Conservation (phyloP, 1,140 invertebrate genomes). For the Lepidurus apus region DNA sequence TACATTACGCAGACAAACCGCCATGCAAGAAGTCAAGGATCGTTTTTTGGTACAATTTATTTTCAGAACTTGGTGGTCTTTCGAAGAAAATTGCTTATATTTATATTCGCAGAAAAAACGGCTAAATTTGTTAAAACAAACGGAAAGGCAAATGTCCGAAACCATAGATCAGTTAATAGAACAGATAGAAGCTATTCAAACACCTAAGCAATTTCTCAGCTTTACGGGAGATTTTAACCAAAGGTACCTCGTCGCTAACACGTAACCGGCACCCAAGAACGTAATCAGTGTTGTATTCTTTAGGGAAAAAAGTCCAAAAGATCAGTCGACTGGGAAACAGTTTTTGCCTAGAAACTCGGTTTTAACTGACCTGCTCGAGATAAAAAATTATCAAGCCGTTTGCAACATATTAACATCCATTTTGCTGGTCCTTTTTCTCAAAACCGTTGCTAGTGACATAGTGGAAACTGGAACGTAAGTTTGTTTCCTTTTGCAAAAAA, state of each 20-base stretch:
- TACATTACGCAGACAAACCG: background rate
- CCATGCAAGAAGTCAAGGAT: slow-evolving; percentile 1
- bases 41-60: background rate
- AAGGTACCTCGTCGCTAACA: slow-evolving; percentile 22
- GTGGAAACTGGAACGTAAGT: slow-evolving; percentile 65
- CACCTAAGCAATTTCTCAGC: slow-evolving; percentile 23
- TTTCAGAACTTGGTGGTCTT: background rate
- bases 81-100: background rate
- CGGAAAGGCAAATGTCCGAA: slow-evolving; percentile 40
- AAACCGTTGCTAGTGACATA: slow-evolving; percentile 65
- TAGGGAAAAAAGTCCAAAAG: slow-evolving; percentile 41
- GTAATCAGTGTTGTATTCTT: background rate
- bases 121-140: slow-evolving; percentile 40
- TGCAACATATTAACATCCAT: slow-evolving; percentile 79
- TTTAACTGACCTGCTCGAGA: slow-evolving; percentile 70
- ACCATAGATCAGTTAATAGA: slow-evolving; percentile 41
- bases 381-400: slow-evolving; percentile 71
- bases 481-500: slow-evolving; percentile 27
- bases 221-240: slow-evolving; percentile 34
- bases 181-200: slow-evolving; percentile 38
- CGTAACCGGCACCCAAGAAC: no score
- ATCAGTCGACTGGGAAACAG: slow-evolving; percentile 53
- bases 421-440: slow-evolving; percentile 65
- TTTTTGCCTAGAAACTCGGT: slow-evolving; percentile 65
- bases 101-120: slow-evolving; percentile 27